Base-by-base conservation (phyloP, 35 echinoderm and acorn worm genomes). In the Lytechinus variegatus region DNA sequence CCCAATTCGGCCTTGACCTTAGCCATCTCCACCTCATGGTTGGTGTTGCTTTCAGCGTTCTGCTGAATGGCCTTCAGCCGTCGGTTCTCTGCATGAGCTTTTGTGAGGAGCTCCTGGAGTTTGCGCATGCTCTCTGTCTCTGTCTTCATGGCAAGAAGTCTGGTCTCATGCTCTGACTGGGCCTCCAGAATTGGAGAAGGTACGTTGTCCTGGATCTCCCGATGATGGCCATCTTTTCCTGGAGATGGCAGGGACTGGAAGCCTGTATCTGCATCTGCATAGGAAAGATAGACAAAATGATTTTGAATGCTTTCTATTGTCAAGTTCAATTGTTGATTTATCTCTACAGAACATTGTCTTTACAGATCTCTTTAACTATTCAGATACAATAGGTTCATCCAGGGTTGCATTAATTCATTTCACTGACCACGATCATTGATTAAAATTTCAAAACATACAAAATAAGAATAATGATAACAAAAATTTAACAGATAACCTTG, bases 51-150 rank as follows among this genome's bases (percentile, higher is more conserved):
- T 12, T 54, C 88, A 3, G 29, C 3, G 13, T 44, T 14, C 92
- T 93, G 92, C 9, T 93, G 92, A 29, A 53, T 13, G 52, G 54
- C 92, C 52, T 57, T 93, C 11, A 93, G 54, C 27, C 55, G 51
- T 13, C 92, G 54, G 53, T 93, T 93, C 92, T 93, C 92, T 9
- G 92, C 52, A 93, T 93, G 92, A 54, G 92, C 92, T 9, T 93
- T 54, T 9, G 92, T 93, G 53, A 93, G 92, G 10, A 93, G 92
- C 27, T 93, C 92, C 55, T 93, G 92, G 9, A 93, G 92, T 57
- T 93, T 93, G 53, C 92, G 92, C 52, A 93, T 93, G 53, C n/a
- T 54, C 29, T 57, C 53, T 27, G 92, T 93, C 27, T 93, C 92
- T 27, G 92, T 57, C 53, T 57, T 93, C 92, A 93, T 93, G 92